Base-by-base conservation (phyloP, 92 coral and sea anemone genomes). In the Paramuricea clavata region DNA sequence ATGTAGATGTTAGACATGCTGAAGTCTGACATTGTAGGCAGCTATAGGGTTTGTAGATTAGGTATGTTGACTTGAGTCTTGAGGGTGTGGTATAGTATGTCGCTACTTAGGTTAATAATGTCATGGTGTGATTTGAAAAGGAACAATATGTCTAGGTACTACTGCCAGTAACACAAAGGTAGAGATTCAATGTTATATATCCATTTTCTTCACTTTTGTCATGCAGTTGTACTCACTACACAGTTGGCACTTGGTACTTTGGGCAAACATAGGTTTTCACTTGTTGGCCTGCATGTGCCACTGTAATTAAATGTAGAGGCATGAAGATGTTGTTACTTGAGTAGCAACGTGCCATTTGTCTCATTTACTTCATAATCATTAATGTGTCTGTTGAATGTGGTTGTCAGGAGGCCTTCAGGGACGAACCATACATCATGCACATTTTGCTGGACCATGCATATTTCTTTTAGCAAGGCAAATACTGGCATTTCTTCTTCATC, bases 401-500 rank as follows among this genome's bases (percentile, higher is more conserved):
- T 69, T 21, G 93, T 92, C 47, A 73, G 85, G 54, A 71, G 77
- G 49, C 69, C 82, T 56, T 72, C 34, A 6, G 89, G 85, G 17
- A 86, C 74, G 68, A 92, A 84, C 57, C 80, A 35, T 21, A 89
- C 50, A 49, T 92, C 73, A 17, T 56, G 62, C 43, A 92, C 39
- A 76, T 92, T 86, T 70, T 81, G 67, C 30, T 89, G 44, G 17
- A 89, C 78, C 34, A 81, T 52, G 36, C 88, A 89, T 16, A 92
- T 89, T 35, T 92, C 83, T 52, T 77, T 81, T 25, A 89, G 41
- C 83, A 78, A 75, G 30, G 85, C 71, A 82, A 92, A 92, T 59
- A 42, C 57, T 31, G 95, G 91, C 44, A 74, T 73, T 71, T 81
- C 92, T 62, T 78, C 81, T 26, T 82, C 72, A 82, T 92, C 93